Conservation (phyloP, 2,888 invertebrate species). For the Stenotaenia linearis region DNA sequence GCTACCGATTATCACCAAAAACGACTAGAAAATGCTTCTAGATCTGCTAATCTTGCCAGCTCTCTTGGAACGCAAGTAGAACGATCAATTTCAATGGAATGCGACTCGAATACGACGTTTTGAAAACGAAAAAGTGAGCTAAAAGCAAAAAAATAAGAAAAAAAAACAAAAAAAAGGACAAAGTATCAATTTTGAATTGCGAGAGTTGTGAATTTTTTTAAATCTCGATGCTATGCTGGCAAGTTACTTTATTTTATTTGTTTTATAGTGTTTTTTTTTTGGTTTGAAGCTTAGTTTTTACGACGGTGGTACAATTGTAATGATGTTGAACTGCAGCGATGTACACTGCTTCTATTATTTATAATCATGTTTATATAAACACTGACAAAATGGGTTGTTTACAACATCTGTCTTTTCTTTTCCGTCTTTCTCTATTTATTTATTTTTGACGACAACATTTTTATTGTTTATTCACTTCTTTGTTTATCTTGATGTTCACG, state of each 20-base stretch:
- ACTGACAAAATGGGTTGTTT: neutral
- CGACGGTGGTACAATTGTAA: neutral
- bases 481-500: neutral
- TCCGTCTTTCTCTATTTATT: no score
- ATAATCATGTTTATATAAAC: neutral
- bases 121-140: slow-evolving; percentile 8
- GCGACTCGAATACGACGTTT: slow-evolving; percentile 35
- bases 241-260: neutral
- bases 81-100: slow-evolving; percentile 36
- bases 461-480: neutral
- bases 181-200: neutral
- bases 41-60: slow-evolving; percentile 55
- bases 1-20: slow-evolving; percentile 71
- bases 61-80: slow-evolving; percentile 40
- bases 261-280: neutral
- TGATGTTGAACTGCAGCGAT: neutral
- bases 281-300: no score
- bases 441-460: no score
- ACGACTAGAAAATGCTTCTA: slow-evolving; percentile 59
- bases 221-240: neutral
- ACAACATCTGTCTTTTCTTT: neutral
- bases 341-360: neutral
- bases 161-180: neutral
- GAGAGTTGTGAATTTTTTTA: neutral
- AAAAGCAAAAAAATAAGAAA: neutral